These are phyloP conservation scores for Pilophorus perplexus DNA, from an alignment of 2,888 invertebrate genomes.

Conservation along the genomic window DNA sequence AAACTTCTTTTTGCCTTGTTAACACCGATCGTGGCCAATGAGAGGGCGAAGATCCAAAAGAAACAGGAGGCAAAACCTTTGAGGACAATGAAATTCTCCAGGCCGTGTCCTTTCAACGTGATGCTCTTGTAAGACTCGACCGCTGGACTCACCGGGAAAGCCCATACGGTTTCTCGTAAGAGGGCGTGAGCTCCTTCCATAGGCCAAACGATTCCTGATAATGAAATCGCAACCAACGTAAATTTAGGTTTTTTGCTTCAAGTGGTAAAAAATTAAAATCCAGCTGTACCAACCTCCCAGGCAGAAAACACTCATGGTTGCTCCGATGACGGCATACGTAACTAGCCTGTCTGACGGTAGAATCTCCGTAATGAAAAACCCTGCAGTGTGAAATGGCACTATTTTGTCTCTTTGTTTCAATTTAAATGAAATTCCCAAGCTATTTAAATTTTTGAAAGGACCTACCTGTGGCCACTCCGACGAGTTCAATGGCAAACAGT, in stretches of 20 bases:
- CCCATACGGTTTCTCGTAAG: conserved; percentile 42
- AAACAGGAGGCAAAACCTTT: conserved; percentile 44
- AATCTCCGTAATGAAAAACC: conserved; percentile 47
- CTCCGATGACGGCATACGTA: conserved; percentile 47
- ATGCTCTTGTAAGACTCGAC: conserved; percentile 47
- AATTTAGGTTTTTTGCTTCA: neutral
- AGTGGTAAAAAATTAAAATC: too few relatives aligned
- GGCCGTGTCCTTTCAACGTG: conserved; percentile 44
- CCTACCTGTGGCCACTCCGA: conserved; percentile 50
- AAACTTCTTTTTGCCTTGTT: conserved; percentile 39
- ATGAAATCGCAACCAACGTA: neutral
- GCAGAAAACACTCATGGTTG: conserved; percentile 46
- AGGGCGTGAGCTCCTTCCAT: conserved; percentile 47
- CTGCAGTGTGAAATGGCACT: conserved; percentile 42
- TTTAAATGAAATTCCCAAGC: neutral
- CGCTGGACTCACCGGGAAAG: conserved; percentile 46
- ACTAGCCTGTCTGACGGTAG: conserved; percentile 47
- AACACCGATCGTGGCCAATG: conserved; percentile 35
- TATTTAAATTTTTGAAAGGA: neutral
- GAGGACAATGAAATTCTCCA: conserved; percentile 44
- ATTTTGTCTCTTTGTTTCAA: neutral
- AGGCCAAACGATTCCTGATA: conserved; percentile 47
- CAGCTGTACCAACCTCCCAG: conserved; percentile 34
- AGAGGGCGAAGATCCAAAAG: conserved; percentile 43
- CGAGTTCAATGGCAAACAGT: conserved; percentile 48